phyloP scores from a whole-genome alignment of 1,140 invertebrate genomes.

The Asbolus verrucosus region DNA sequence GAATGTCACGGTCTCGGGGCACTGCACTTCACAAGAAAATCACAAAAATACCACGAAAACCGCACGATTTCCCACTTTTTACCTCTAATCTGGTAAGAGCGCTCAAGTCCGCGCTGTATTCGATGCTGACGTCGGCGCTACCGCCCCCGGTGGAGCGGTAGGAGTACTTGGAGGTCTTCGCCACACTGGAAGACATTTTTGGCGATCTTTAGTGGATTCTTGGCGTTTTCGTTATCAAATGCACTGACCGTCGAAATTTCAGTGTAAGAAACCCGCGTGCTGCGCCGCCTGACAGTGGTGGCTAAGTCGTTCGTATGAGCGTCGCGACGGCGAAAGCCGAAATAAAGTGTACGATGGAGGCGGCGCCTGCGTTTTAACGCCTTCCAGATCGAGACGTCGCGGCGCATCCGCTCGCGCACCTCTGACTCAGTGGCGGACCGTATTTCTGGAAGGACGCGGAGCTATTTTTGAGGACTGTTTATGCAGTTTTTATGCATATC shows the following conservation, averaged over 20 bases:
- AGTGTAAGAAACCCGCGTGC: constrained; percentile 62
- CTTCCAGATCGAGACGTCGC: constrained; percentile 17
- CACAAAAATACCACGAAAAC: constrained; percentile 45
- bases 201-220: constrained; percentile 23
- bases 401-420: constrained; percentile 50
- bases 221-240: constrained; percentile 45
- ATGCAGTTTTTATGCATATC: constrained; percentile 47
- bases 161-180: constrained; percentile 89
- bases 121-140: constrained; percentile 90
- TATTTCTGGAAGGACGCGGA: constrained; percentile 56
- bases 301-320: constrained; percentile 65
- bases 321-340: constrained; percentile 61
- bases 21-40: constrained; percentile 39
- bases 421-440: constrained; percentile 49
- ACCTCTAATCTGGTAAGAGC: constrained; percentile 94
- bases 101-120: constrained; percentile 92
- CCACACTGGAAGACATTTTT: constrained; percentile 77
- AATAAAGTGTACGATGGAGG: constrained; percentile 53
- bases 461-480: constrained; percentile 52
- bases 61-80: constrained; percentile 62
- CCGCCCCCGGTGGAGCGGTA: constrained; percentile 83
- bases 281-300: constrained; percentile 63
- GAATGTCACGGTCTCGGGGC: not conserved
- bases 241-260: constrained; percentile 64
- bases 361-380: constrained; percentile 47